These are phyloP conservation scores for Tragelaphus imberbis DNA, from an alignment of 2,113 vertebrate genomes.

Conservation along the genomic window DNA sequence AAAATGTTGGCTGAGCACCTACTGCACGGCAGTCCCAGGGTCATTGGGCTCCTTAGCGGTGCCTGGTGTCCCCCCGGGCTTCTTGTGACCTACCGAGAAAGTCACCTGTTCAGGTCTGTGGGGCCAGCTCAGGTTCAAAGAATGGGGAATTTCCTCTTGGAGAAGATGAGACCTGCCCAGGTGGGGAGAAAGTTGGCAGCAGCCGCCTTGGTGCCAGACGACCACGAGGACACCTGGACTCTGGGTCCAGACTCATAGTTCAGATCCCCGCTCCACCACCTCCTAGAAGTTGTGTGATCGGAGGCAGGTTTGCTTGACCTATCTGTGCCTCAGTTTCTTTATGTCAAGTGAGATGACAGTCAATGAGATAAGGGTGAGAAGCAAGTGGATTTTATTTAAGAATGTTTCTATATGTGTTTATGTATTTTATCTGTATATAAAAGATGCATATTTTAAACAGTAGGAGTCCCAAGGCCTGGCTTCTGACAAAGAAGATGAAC, in stretches of 20 bases:
- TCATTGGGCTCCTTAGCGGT: background rate
- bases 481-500: background rate
- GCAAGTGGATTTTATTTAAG: background rate
- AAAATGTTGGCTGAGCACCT: background rate
- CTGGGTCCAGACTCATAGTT: background rate
- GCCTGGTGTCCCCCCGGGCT: background rate
- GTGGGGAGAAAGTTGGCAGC: background rate
- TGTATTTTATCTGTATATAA: background rate
- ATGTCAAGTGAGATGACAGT: background rate
- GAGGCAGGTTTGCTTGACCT: background rate
- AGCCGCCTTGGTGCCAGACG: accelerated
- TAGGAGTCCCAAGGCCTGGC: background rate
- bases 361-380: background rate
- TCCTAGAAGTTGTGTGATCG: background rate
- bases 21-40: accelerated
- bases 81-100: background rate
- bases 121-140: background rate
- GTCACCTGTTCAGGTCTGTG: background rate
- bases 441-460: background rate
- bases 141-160: background rate
- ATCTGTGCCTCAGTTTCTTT: background rate
- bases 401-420: background rate
- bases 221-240: accelerated
- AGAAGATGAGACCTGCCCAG: accelerated
- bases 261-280: background rate